Evolutionary conservation across 2,113 vertebrate species (phyloP).

Genomic region (Murina feae): DNA sequence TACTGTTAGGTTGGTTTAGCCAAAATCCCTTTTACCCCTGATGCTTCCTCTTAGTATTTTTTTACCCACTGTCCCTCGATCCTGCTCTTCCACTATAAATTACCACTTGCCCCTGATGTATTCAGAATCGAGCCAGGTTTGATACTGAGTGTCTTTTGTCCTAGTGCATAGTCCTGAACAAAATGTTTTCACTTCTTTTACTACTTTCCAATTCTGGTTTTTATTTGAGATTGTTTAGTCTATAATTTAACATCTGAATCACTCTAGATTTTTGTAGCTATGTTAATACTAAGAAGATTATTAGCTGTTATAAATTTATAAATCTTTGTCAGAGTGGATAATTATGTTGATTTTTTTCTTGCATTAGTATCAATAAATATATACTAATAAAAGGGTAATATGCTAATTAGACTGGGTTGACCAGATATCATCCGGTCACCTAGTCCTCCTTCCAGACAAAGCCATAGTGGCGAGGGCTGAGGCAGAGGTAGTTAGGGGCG

Average conservation of each 20-base stretch:
- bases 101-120: neutral
- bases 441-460: too few relatives aligned
- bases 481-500: too few relatives aligned
- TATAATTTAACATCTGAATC: neutral
- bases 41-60: neutral
- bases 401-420: too few relatives aligned
- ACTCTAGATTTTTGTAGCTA: neutral
- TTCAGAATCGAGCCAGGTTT: neutral
- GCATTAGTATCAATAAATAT: neutral
- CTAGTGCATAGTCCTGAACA: neutral
- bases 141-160: neutral
- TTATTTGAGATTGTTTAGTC: neutral
- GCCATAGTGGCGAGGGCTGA: too few relatives aligned
- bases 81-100: neutral
- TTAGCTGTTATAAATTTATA: neutral
- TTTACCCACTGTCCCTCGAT: neutral
- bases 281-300: neutral
- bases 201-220: neutral
- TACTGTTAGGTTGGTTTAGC: neutral
- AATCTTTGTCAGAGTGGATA: neutral
- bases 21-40: neutral
- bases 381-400: too few relatives aligned
- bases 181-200: neutral
- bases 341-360: neutral
- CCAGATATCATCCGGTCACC: too few relatives aligned